Conservation (phyloP, 2,888 invertebrate genomes). For the Entomobrya multifasciata region DNA sequence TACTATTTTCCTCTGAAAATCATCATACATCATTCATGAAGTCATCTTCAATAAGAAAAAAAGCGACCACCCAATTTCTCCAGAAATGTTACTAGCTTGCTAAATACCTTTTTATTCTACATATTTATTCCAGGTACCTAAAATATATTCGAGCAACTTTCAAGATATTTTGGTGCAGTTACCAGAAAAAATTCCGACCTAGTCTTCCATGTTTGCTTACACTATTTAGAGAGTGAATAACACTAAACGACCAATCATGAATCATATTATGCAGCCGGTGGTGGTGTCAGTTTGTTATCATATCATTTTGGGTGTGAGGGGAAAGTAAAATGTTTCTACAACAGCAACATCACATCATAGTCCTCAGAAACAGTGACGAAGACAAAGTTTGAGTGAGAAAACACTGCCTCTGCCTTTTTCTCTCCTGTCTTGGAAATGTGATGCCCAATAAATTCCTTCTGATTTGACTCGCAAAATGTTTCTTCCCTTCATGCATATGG, state of each 20-base stretch:
- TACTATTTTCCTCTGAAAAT: not conserved
- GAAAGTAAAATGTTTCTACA: conserved; percentile 5
- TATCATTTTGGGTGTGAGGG: conserved; percentile 7
- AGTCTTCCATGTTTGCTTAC: not conserved
- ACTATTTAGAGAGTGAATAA: conserved; percentile 9
- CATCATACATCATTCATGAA: conserved; percentile 44
- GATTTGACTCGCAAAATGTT: conserved; percentile 72
- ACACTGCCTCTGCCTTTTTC: conserved; percentile 13
- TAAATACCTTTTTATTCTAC: not conserved
- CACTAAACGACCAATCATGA: conserved; percentile 46
- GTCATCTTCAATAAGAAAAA: not conserved
- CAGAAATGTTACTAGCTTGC: not conserved
- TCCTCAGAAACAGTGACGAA: not conserved
- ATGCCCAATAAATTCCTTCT: conserved; percentile 72
- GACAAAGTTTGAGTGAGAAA: not conserved
- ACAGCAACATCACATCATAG: not conserved
- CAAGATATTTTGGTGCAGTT: not conserved
- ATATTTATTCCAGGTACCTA: not conserved
- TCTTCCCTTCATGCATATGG: conserved; percentile 69
- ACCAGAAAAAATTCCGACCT: not conserved
- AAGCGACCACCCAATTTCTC: no score
- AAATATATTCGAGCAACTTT: not conserved
- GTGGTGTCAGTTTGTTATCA: conserved; percentile 52
- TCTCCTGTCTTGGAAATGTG: conserved; percentile 65
- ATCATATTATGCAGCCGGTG: conserved; percentile 58